Conservation (phyloP, 2,113 vertebrate genomes). For the Albula glossodonta region DNA sequence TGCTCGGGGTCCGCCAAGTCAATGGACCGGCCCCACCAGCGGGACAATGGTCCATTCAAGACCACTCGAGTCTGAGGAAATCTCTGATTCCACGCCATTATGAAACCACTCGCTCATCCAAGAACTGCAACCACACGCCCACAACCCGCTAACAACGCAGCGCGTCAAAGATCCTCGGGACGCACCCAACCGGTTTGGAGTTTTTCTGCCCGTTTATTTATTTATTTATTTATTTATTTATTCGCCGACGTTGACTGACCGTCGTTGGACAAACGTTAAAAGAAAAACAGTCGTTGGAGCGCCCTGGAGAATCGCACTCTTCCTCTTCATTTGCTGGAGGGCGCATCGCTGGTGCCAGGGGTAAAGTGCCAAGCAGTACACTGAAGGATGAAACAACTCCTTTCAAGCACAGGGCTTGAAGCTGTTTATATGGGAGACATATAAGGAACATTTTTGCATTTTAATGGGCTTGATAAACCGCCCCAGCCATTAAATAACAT, state of each 20-base stretch:
- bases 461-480: constrained; percentile 68
- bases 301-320: constrained; percentile 12
- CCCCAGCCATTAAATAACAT: constrained; percentile 62
- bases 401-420: not conserved
- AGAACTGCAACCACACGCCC: no score
- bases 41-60: constrained; percentile 70
- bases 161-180: not conserved
- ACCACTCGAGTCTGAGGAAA: constrained; percentile 57
- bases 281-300: not conserved
- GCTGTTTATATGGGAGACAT: constrained; percentile 24
- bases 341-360: not conserved
- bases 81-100: constrained; percentile 62
- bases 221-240: no score
- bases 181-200: no score
- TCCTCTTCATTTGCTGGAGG: constrained; percentile 9
- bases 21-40: constrained; percentile 63
- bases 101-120: no score
- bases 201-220: no score
- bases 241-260: no score
- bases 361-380: constrained; percentile 14
- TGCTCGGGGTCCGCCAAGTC: constrained; percentile 63
- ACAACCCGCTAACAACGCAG: not conserved
- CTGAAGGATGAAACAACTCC: not conserved
- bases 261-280: constrained; percentile 1
- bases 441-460: constrained; percentile 53